These are phyloP conservation scores for Amitus sp. DNA, from an alignment of 2,888 invertebrate species.

Conservation along the genomic window DNA sequence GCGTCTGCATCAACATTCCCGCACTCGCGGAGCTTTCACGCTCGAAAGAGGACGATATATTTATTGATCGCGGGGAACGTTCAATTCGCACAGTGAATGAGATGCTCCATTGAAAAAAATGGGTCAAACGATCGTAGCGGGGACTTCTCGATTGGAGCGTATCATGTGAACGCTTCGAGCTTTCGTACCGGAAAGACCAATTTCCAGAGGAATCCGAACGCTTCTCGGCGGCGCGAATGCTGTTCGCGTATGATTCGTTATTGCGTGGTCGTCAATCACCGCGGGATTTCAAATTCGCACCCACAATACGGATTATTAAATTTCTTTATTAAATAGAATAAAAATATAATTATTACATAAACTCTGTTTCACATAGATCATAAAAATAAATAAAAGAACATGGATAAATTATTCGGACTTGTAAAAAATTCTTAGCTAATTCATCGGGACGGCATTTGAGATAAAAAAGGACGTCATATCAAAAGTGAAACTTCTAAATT, in stretches of 20 bases:
- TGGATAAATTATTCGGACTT: no score
- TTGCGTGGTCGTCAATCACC: slow-evolving; percentile 1
- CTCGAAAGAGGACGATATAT: slow-evolving; percentile 16
- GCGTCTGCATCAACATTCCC: slow-evolving; percentile 15
- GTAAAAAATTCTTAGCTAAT: no score
- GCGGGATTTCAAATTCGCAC: no score
- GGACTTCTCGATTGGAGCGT: slow-evolving; percentile 21
- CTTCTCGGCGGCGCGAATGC: neutral
- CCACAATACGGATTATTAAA: no score
- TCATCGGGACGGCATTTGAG: no score
- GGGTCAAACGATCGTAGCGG: slow-evolving; percentile 18
- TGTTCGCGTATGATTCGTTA: slow-evolving; percentile 20
- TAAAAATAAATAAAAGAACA: no score
- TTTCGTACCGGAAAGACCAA: slow-evolving; percentile 34
- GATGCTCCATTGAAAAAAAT: slow-evolving; percentile 17
- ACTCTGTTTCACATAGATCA: no score
- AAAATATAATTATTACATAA: no score
- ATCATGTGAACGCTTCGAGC: slow-evolving; percentile 7
- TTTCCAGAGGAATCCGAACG: slow-evolving; percentile 15
- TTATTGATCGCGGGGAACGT: slow-evolving; percentile 33
- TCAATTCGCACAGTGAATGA: slow-evolving; percentile 23
- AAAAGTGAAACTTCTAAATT: no score
- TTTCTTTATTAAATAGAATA: no score
- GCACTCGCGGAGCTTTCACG: slow-evolving; percentile 20
- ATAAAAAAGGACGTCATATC: no score